These are phyloP conservation scores for Trinectes maculatus DNA, from an alignment of 2,113 vertebrate species.

Conservation along the genomic window DNA sequence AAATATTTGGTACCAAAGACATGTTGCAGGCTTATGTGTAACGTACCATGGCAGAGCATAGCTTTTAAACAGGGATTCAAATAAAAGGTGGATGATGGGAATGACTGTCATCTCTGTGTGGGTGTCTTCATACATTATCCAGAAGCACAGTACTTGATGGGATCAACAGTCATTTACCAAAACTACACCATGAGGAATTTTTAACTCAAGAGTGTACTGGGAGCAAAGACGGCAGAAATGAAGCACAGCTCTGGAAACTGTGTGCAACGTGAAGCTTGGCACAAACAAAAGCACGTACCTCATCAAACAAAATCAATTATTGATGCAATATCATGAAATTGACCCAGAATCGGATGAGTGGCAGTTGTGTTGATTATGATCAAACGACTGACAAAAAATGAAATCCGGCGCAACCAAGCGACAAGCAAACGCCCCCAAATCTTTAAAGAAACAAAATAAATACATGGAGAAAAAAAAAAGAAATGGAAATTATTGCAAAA, in stretches of 20 bases:
- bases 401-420: conserved; percentile 57
- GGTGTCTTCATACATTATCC: conserved; percentile 81
- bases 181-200: conserved; percentile 73
- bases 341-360: conserved; percentile 69
- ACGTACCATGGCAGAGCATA: conserved; percentile 72
- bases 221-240: conserved; percentile 45
- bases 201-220: conserved; percentile 34
- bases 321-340: conserved; percentile 75
- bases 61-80: conserved; percentile 75
- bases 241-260: conserved; percentile 51
- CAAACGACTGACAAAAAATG: conserved; percentile 65
- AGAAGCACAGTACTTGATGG: conserved; percentile 67
- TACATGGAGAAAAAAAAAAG: not conserved
- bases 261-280: conserved; percentile 48
- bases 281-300: conserved; percentile 63
- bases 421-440: conserved; percentile 41
- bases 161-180: conserved; percentile 78
- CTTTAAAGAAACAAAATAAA: conserved; percentile 38
- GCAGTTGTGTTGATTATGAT: conserved; percentile 62
- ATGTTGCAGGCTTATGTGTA: conserved; percentile 76
- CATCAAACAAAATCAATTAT: conserved; percentile 68
- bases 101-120: conserved; percentile 78
- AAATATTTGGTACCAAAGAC: conserved; percentile 69
- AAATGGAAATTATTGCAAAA: conserved; percentile 18
- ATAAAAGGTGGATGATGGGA: conserved; percentile 79